A percentile compares a stretch with the other conserved stretches of the same genome.
Conservation (phyloP, 1,140 invertebrate genomes). For the Arctopsyche grandis region DNA sequence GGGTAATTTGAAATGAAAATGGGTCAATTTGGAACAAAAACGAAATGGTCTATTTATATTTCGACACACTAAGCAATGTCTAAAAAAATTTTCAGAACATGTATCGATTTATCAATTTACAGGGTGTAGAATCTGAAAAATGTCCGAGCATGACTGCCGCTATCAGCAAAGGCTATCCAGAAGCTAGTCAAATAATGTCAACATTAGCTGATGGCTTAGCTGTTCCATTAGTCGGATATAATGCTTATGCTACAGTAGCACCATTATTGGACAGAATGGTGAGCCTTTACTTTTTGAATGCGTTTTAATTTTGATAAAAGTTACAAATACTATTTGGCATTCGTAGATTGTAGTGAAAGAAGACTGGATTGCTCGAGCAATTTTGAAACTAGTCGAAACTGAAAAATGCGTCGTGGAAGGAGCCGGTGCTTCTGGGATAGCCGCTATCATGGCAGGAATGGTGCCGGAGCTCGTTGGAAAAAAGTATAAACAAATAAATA, state of each 20-base stretch:
- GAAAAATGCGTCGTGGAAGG: conserved; percentile 96
- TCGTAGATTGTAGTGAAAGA: conserved; percentile 77
- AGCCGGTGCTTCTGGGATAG: conserved; percentile 87
- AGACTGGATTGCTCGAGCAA: conserved; percentile 89
- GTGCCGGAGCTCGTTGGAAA: conserved; percentile 87
- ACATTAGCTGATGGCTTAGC: conserved; percentile 93
- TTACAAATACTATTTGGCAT: neutral
- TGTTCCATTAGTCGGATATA: conserved; percentile 89
- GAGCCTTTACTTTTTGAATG: conserved; percentile 47
- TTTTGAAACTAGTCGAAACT: conserved; percentile 85
- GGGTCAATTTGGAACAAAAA: too few relatives aligned
- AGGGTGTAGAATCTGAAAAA: conserved; percentile 93
- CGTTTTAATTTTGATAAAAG: neutral
- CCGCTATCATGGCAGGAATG: conserved; percentile 85
- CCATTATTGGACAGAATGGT: conserved; percentile 86
- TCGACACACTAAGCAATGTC: too few relatives aligned
- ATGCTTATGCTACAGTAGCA: conserved; percentile 83
- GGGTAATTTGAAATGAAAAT: too few relatives aligned
- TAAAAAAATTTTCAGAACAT: too few relatives aligned
- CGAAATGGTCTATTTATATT: too few relatives aligned
- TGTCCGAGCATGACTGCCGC: conserved; percentile 86
- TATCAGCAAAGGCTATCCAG: conserved; percentile 76
- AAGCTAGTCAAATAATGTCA: conserved; percentile 74
- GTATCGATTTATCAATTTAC: conserved; percentile 35
- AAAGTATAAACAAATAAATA: conserved; percentile 69